A percentile compares a stretch with the other conserved stretches of the same genome.
Conservation (phyloP, 2,888 invertebrate genomes). For the Phortica okadai region DNA sequence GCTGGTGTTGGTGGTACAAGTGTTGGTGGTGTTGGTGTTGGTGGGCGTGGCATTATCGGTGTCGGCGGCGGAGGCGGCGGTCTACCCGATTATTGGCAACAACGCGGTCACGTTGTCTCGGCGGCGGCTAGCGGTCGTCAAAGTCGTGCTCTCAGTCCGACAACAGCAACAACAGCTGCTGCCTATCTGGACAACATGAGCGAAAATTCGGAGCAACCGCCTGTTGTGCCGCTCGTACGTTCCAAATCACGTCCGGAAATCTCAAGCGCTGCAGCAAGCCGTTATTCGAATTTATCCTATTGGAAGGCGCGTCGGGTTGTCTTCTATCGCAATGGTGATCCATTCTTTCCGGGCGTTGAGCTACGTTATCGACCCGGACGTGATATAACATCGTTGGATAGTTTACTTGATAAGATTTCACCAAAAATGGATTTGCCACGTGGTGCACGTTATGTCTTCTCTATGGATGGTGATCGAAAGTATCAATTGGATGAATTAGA, state of each 20-base stretch:
- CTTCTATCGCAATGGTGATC: slow-evolving; percentile 96
- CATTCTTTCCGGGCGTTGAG: slow-evolving; percentile 92
- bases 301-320: slow-evolving; percentile 92
- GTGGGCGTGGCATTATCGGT: slow-evolving; percentile 46
- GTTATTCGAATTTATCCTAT: slow-evolving; percentile 88
- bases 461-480: slow-evolving; percentile 92
- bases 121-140: slow-evolving; percentile 59
- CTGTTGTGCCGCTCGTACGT: slow-evolving; percentile 73
- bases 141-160: slow-evolving; percentile 61
- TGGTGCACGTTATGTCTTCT: slow-evolving; percentile 93
- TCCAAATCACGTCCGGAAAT: slow-evolving; percentile 76
- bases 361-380: slow-evolving; percentile 92
- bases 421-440: slow-evolving; percentile 91
- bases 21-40: slow-evolving; percentile 45
- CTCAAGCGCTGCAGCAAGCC: slow-evolving; percentile 77
- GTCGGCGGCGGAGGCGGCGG: slow-evolving; percentile 45
- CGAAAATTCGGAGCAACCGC: slow-evolving; percentile 78
- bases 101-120: slow-evolving; percentile 56
- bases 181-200: slow-evolving; percentile 80
- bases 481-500: slow-evolving; percentile 90
- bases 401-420: slow-evolving; percentile 90
- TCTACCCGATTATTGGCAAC: slow-evolving; percentile 66
- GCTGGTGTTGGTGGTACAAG: slow-evolving; percentile 46
- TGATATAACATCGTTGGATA: slow-evolving; percentile 90
- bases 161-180: slow-evolving; percentile 46